Percentiles rank a stretch among this genome's conserved stretches.
Conservation (phyloP, 2,797 vertebrate genomes). For the Gallinago nigripennis region DNA sequence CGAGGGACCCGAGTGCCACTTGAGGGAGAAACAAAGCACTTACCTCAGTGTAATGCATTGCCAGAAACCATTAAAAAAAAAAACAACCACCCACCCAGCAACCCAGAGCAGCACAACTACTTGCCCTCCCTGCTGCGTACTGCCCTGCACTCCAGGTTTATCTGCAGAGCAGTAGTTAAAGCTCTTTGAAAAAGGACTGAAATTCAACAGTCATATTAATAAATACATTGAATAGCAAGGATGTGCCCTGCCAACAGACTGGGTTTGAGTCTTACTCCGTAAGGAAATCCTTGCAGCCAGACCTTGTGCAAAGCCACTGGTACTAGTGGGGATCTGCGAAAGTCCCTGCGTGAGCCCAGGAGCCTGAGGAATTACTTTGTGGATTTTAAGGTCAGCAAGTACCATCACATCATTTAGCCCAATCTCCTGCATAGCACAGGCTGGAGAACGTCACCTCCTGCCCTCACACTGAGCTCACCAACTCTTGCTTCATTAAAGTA, state of each 20-base stretch:
- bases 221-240: accelerated
- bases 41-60: constrained; percentile 17
- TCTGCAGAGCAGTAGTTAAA: background rate
- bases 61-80: constrained; percentile 16
- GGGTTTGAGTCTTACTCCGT: accelerated
- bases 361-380: background rate
- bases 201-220: background rate
- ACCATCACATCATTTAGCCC: background rate
- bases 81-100: background rate
- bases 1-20: constrained; percentile 28
- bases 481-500: background rate
- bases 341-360: background rate
- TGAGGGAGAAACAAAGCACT: constrained; percentile 45
- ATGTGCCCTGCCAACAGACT: background rate
- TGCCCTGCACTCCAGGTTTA: background rate
- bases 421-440: background rate
- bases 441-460: background rate
- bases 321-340: background rate
- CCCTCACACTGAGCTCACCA: background rate
- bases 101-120: background rate
- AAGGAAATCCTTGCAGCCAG: background rate
- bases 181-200: background rate
- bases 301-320: background rate
- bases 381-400: background rate
- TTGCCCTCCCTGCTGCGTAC: background rate